A percentile compares a stretch with the other conserved stretches of the same genome.
Evolutionary conservation across 1,140 invertebrate genomes (phyloP).

Genomic region (honey bee (Apis mellifera)): DNA sequence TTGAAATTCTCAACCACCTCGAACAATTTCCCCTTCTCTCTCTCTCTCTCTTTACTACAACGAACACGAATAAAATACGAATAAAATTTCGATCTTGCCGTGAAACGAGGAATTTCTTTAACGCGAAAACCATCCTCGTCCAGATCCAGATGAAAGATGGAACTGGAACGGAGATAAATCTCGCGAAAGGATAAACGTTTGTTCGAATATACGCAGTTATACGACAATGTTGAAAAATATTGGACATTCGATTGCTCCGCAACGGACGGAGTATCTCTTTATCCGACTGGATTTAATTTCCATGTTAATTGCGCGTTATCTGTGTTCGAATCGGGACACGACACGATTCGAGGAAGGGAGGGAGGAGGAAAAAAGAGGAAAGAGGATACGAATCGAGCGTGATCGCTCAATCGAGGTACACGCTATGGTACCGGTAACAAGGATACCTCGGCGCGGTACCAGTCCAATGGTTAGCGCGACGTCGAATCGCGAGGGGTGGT

Average conservation of each 20-base stretch:
- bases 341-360: no score
- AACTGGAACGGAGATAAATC: no score
- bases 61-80: no score
- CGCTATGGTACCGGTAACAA: neutral
- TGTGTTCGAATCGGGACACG: neutral
- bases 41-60: no score
- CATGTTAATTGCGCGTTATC: constrained; percentile 32
- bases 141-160: no score
- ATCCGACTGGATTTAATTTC: constrained; percentile 21
- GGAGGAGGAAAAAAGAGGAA: neutral
- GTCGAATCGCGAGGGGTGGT: constrained; percentile 26
- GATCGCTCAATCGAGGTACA: constrained; percentile 30
- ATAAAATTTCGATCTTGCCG: neutral
- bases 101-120: no score
- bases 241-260: neutral
- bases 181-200: no score
- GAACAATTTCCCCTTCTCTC: no score
- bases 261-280: neutral
- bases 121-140: no score
- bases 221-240: neutral
- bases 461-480: neutral
- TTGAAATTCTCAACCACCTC: neutral
- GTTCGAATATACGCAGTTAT: no score
- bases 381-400: neutral
- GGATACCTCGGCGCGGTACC: neutral